phyloP scores from a whole-genome alignment of 2,888 invertebrate genomes.

The Tubulanus polymorphus region DNA sequence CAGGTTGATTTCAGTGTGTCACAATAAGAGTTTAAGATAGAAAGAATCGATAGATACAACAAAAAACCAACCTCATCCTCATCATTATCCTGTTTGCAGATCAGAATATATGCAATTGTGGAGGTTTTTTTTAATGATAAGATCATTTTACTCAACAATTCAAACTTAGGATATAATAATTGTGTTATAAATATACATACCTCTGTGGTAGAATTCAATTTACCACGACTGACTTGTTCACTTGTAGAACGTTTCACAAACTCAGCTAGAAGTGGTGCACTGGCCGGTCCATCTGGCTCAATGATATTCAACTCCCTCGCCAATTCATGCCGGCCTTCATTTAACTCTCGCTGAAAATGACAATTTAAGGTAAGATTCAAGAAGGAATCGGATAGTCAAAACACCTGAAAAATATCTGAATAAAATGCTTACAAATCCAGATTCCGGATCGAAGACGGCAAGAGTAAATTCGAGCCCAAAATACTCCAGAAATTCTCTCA shows the following conservation, averaged over 20 bases:
- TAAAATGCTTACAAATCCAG: slow-evolving; percentile 34
- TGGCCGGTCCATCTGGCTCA: slow-evolving; percentile 23
- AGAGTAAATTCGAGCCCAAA: slow-evolving; percentile 75
- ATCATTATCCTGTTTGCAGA: too few species aligned
- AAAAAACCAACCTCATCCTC: too few species aligned
- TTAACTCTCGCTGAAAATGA: slow-evolving; percentile 26
- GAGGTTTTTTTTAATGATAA: too few species aligned
- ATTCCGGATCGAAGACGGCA: slow-evolving; percentile 76
- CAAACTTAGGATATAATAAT: too few species aligned
- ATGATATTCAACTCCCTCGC: slow-evolving; percentile 36
- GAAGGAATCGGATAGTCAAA: background rate
- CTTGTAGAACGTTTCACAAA: slow-evolving; percentile 18
- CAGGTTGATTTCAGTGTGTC: too few species aligned
- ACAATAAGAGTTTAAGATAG: too few species aligned
- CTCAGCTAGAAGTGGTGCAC: slow-evolving; percentile 31
- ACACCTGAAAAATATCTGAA: background rate
- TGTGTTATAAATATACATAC: too few species aligned
- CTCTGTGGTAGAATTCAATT: too few species aligned
- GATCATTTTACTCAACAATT: too few species aligned
- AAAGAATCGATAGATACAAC: too few species aligned
- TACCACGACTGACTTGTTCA: background rate
- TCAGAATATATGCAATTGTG: too few species aligned
- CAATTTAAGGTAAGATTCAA: background rate
- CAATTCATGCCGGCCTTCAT: slow-evolving; percentile 30
- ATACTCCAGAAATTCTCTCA: slow-evolving; percentile 76